phyloP scores from a whole-genome alignment of 2,888 invertebrate genomes.

The Azorinus chamasolen region DNA sequence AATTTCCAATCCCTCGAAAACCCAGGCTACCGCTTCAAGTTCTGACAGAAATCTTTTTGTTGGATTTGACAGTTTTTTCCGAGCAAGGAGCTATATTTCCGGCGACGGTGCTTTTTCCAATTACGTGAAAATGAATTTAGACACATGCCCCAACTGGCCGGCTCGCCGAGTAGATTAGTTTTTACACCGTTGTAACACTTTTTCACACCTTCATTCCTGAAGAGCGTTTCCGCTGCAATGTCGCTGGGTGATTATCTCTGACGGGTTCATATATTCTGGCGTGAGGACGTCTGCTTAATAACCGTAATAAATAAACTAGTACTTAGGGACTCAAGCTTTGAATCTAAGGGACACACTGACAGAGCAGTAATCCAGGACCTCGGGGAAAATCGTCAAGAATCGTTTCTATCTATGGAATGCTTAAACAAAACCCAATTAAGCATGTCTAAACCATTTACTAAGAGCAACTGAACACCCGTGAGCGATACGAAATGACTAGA shows the following conservation, averaged over 20 bases:
- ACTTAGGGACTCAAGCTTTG: slow-evolving; percentile 44
- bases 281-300: slow-evolving; percentile 53
- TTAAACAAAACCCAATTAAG: no score
- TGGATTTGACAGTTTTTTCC: slow-evolving; percentile 63
- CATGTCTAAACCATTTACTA: no score
- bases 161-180: slow-evolving; percentile 63
- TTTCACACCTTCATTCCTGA: slow-evolving; percentile 62
- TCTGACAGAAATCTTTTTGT: slow-evolving; percentile 65
- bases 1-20: slow-evolving; percentile 45
- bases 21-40: slow-evolving; percentile 36
- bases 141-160: slow-evolving; percentile 65
- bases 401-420: no score
- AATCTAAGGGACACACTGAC: slow-evolving; percentile 13
- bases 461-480: no score
- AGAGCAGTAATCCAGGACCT: not conserved
- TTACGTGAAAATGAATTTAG: slow-evolving; percentile 67
- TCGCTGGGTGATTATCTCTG: slow-evolving; percentile 63
- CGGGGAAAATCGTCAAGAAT: no score
- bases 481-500: no score
- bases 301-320: slow-evolving; percentile 64
- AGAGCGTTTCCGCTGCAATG: slow-evolving; percentile 62
- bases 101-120: slow-evolving; percentile 62
- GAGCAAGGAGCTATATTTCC: slow-evolving; percentile 56
- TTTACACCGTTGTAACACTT: slow-evolving; percentile 66
- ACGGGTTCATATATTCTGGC: slow-evolving; percentile 62